Evolutionary conservation across 64 coral and sea anemone species (phyloP).

Genomic region (Actinia tenebrosa): DNA sequence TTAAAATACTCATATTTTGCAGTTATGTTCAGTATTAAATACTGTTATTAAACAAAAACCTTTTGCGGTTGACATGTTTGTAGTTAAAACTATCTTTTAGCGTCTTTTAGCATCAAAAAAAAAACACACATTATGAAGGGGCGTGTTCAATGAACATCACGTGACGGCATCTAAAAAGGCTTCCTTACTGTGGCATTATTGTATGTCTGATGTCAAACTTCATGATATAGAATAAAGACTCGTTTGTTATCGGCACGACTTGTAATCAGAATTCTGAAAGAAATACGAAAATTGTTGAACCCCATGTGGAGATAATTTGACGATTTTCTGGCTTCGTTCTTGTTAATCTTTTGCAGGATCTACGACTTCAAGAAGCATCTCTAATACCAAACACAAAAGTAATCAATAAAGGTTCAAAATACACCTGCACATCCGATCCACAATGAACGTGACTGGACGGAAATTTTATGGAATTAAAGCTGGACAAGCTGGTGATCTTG

Average conservation of each 20-base stretch:
- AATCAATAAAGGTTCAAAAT: background rate
- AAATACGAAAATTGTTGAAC: background rate
- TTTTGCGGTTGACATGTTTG: too few relatives aligned
- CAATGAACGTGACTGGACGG: background rate
- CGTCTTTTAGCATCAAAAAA: too few relatives aligned
- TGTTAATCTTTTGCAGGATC: background rate
- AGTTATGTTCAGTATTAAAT: too few relatives aligned
- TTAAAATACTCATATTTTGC: too few relatives aligned
- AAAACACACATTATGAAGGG: background rate
- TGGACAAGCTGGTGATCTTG: too few relatives aligned
- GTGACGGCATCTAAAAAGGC: background rate
- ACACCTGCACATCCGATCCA: background rate
- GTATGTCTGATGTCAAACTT: background rate
- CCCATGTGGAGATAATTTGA: background rate
- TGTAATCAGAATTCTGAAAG: background rate
- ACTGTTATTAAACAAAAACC: too few relatives aligned
- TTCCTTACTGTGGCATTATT: background rate
- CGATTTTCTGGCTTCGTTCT: background rate
- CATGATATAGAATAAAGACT: background rate
- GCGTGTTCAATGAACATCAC: background rate
- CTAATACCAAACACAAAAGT: background rate
- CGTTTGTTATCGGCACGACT: background rate
- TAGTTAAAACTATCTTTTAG: too few relatives aligned
- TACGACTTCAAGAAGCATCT: background rate
- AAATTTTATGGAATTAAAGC: background rate